Percentiles rank a stretch among this genome's conserved stretches.
phyloP scores from a whole-genome alignment of 64 coral and sea anemone genomes.

The Actinia equina region DNA sequence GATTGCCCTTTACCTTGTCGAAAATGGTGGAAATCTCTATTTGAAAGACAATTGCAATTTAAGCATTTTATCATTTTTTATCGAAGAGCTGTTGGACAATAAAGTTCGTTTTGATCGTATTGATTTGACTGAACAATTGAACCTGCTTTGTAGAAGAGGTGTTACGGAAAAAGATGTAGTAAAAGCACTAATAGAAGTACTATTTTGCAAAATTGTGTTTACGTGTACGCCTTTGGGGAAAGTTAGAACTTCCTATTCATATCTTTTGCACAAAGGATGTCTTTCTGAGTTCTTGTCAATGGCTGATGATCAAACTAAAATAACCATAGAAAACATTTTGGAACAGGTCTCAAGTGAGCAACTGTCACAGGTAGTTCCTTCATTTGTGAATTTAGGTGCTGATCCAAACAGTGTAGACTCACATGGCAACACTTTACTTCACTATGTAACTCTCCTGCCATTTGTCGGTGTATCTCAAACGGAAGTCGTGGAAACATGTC shows the following conservation, averaged over 20 bases:
- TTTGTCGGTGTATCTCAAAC: neutral
- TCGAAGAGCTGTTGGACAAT: neutral
- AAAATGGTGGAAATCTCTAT: neutral
- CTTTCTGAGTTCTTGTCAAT: neutral
- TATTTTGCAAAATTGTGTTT: neutral
- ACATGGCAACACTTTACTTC: slow-evolving; percentile 12
- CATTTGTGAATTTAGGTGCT: neutral
- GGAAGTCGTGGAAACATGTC: neutral
- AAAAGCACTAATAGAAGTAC: neutral
- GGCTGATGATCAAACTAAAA: neutral
- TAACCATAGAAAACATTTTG: neutral
- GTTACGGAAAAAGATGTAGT: neutral
- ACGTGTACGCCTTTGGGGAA: neutral
- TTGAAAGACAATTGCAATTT: neutral
- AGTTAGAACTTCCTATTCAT: neutral
- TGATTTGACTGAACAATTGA: neutral
- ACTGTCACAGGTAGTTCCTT: neutral
- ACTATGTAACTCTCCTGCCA: slow-evolving; percentile 5
- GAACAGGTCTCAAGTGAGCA: neutral
- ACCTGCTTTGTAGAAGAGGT: neutral
- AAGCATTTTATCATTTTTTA: neutral
- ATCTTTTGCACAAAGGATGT: neutral
- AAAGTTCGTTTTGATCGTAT: neutral
- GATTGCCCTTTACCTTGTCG: neutral
- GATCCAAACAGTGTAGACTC: slow-evolving; percentile 16